phyloP scores from a whole-genome alignment of 2,888 invertebrate genomes.

The Nowickia ferox region DNA sequence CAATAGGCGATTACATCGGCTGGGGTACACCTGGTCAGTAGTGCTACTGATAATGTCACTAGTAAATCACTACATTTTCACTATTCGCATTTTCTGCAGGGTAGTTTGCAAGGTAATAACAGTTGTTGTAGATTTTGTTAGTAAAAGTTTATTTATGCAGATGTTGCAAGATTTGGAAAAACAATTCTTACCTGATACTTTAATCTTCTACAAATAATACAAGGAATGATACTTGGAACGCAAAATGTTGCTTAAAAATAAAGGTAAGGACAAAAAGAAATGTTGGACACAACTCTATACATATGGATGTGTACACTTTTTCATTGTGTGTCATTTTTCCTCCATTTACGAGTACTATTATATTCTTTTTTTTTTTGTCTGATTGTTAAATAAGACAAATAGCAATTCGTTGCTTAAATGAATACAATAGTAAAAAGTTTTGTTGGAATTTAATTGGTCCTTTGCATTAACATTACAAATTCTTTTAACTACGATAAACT shows the following conservation, averaged over 20 bases:
- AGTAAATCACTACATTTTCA: too few species aligned
- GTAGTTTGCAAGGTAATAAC: background rate
- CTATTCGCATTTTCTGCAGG: too few species aligned
- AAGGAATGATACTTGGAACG: conserved; percentile 27
- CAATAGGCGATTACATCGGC: too few species aligned
- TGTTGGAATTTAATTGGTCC: background rate
- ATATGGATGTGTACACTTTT: background rate
- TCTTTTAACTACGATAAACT: too few species aligned
- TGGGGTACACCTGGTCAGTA: too few species aligned
- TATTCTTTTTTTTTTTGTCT: conserved; percentile 25
- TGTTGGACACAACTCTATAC: conserved; percentile 10
- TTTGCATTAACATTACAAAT: too few species aligned
- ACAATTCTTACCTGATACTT: conserved; percentile 35
- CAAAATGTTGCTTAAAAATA: conserved; percentile 43
- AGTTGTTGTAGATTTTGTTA: conserved; percentile 9
- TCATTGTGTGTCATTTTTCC: background rate
- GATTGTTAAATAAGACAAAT: conserved; percentile 57
- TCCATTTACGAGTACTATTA: too few species aligned
- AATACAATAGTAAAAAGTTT: background rate
- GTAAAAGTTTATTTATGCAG: conserved; percentile 20
- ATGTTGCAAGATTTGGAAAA: conserved; percentile 31
- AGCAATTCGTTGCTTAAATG: conserved; percentile 22
- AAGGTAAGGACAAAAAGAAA: conserved; percentile 3
- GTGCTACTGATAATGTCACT: too few species aligned
- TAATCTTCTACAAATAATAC: conserved; percentile 14